Evolutionary conservation across 2,888 invertebrate species (phyloP).

Genomic region (Erebia ligea): DNA sequence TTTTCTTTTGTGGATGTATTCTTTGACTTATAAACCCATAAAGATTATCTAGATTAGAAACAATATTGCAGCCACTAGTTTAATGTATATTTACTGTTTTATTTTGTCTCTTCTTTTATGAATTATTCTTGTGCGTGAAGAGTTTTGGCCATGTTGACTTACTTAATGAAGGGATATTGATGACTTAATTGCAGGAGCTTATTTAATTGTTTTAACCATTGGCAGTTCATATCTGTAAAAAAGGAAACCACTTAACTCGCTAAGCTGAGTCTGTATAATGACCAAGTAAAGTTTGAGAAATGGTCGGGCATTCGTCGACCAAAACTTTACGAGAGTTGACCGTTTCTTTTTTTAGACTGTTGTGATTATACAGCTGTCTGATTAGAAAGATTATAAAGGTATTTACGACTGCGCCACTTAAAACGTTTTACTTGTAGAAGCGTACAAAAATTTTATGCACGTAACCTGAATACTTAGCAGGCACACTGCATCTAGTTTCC

Average conservation of each 20-base stretch:
- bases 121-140: neutral
- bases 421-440: neutral
- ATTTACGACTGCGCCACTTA: too few relatives aligned
- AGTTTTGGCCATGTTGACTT: neutral
- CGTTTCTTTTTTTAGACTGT: neutral
- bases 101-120: too few relatives aligned
- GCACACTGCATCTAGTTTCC: neutral
- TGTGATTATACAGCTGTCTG: neutral
- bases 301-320: too few relatives aligned
- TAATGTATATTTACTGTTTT: too few relatives aligned
- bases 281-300: too few relatives aligned
- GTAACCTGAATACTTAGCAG: neutral
- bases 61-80: too few relatives aligned
- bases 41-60: neutral
- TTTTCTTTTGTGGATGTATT: constrained; percentile 5
- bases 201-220: too few relatives aligned
- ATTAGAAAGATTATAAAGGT: too few relatives aligned
- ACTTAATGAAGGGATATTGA: too few relatives aligned
- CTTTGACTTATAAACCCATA: constrained; percentile 9
- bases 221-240: neutral
- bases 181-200: too few relatives aligned
- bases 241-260: neutral
- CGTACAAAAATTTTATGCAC: neutral
- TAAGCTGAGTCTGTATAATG: too few relatives aligned
- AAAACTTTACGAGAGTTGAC: neutral